Conservation (phyloP, 2,797 vertebrate genomes). For the Tinamus major region DNA sequence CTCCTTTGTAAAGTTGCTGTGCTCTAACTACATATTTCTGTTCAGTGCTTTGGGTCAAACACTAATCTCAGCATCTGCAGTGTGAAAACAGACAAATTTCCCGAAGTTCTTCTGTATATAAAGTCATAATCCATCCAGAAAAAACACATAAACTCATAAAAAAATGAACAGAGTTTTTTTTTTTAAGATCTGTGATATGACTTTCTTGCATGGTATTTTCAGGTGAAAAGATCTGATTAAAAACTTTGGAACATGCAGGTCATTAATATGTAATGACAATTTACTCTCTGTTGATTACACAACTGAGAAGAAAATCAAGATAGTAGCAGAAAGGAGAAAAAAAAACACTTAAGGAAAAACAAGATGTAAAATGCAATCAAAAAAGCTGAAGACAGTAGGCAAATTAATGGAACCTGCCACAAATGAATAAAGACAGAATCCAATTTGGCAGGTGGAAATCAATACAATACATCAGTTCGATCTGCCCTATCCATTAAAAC, state of each 20-base stretch:
- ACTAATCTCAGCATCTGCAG: not conserved
- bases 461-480: not conserved
- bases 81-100: not conserved
- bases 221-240: slow-evolving; percentile 19
- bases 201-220: not conserved
- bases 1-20: not conserved
- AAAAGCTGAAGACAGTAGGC: not conserved
- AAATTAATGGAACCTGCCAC: not conserved
- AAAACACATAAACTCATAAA: not conserved
- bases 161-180: not conserved
- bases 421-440: not conserved
- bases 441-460: not conserved
- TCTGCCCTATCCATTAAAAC: not conserved
- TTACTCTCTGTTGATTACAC: not conserved
- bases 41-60: not conserved
- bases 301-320: slow-evolving; percentile 14
- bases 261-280: slow-evolving; percentile 59
- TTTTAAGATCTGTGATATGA: not conserved
- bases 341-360: not conserved
- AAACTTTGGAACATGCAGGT: slow-evolving; percentile 5
- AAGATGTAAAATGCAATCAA: not conserved
- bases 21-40: not conserved
- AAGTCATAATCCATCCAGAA: not conserved
- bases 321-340: not conserved
- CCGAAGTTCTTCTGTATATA: not conserved